Evolutionary conservation across 2,113 vertebrate species (phyloP).

Genomic region (Heteronetta atricapilla): DNA sequence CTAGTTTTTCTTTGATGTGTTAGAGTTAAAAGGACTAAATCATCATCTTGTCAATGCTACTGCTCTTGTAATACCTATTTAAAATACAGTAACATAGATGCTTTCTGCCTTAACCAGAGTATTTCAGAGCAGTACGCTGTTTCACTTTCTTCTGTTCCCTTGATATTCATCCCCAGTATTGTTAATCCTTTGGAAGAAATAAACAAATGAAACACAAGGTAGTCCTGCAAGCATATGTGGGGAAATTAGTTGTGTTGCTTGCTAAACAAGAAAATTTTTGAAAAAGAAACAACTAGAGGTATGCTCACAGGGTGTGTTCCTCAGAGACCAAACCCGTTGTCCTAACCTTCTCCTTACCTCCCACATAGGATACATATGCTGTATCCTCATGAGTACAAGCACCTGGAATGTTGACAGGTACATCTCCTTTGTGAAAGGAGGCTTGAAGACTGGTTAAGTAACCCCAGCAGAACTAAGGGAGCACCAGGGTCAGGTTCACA

Average conservation of each 20-base stretch:
- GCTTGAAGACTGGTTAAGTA: background rate
- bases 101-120: constrained; percentile 11
- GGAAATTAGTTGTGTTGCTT: background rate
- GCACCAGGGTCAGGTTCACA: background rate
- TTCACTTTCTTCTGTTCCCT: constrained; percentile 14
- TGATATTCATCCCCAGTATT: background rate
- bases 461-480: background rate
- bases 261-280: background rate
- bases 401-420: background rate
- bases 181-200: background rate
- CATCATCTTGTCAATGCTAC: constrained; percentile 3
- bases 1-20: background rate
- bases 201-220: background rate
- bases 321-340: background rate
- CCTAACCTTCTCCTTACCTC: background rate
- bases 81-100: constrained; percentile 27
- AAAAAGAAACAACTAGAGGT: background rate
- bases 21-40: constrained; percentile 20
- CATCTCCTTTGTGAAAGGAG: background rate
- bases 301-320: background rate
- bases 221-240: background rate
- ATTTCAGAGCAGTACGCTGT: constrained; percentile 12
- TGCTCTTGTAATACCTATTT: constrained; percentile 1
- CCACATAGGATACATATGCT: background rate
- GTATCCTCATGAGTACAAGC: background rate